phyloP scores from a whole-genome alignment of 1,140 invertebrate genomes.

The Drosophila equinoxialis region DNA sequence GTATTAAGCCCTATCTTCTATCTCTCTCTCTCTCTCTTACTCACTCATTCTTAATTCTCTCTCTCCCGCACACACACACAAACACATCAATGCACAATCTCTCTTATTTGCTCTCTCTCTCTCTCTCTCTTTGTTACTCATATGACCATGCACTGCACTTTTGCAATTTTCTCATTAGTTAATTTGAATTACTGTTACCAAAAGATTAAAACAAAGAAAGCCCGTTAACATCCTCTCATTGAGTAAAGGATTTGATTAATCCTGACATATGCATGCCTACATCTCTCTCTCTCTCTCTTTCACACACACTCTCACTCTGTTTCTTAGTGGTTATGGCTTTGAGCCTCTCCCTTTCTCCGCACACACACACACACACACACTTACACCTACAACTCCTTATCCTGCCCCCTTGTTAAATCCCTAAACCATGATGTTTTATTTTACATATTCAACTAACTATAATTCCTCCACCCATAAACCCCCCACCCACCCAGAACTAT shows the following conservation, averaged over 20 bases:
- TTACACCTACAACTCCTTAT: conserved; percentile 1
- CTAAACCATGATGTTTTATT: conserved; percentile 11
- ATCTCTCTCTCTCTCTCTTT: neutral
- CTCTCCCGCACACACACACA: conserved; percentile 33
- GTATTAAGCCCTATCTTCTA: conserved; percentile 84
- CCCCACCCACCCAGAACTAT: conserved; percentile 21
- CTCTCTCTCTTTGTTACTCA: neutral
- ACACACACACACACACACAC: conserved; percentile 1
- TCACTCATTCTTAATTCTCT: neutral
- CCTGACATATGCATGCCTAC: neutral
- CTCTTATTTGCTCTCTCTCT: neutral
- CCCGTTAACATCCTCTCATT: neutral
- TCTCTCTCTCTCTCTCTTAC: conserved; percentile 33
- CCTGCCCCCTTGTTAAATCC: neutral
- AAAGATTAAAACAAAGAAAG: neutral
- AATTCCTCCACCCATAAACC: neutral
- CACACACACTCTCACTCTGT: neutral
- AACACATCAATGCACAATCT: conserved; percentile 9
- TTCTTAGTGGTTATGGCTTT: neutral
- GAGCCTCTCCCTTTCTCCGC: conserved; percentile 1
- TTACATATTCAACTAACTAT: conserved; percentile 27
- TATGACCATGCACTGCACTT: neutral
- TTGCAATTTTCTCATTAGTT: conserved; percentile 7
- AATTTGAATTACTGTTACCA: neutral
- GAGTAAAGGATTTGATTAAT: neutral